Evolutionary conservation across 2,797 vertebrate species (phyloP), one percentile per base, ranked within the genome.

Genomic region (Eulemur coronatus): DNA sequence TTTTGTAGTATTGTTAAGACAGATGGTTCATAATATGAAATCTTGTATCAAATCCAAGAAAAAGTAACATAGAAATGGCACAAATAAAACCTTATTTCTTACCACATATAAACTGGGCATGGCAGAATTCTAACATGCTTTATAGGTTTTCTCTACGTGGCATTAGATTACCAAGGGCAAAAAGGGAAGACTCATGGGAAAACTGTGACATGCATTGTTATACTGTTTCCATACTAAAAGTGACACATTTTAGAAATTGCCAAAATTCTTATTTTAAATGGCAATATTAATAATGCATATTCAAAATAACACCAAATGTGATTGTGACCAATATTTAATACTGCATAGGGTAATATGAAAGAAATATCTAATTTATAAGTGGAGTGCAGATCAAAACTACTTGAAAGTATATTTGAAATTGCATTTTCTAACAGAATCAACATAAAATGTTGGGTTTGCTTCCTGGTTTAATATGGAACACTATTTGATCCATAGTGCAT

Each of bases 351-450:
- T n/a, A 84, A 87, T 38, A 80, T 48, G 50, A 73, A 84, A 55
- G 15, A 87, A 86, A 91, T 67, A 63, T 24, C 38, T 30, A 91
- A 33, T 75, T 92, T 91, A 24, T 43, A 95, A 92, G 26, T 86
- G 18, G 1, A 43, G 10, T 92, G 81, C 1, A 93, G 46, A 88
- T 52, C 9, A 84, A 95, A 91, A 94, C 26, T 78, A 79, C 59
- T 65, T 92, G 28, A 69, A 90, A 50, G 43, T 86, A 22, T 57
- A 84, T 82, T 59, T 94, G 46, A 59, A 82, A 43, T n/a, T 95
- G 22, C 10, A 84, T 86, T 97, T 82, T 95, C 52, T 87, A 95
- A 95, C 38, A 91, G 13, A 96, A 96, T 87, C 35, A 86, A 69
- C 46, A 92, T 41, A 84, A 85, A 86, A 75, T 76, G 33, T 22